Evolutionary conservation across 2,797 vertebrate species (phyloP).

Genomic region (Hoplostethus atlanticus): DNA sequence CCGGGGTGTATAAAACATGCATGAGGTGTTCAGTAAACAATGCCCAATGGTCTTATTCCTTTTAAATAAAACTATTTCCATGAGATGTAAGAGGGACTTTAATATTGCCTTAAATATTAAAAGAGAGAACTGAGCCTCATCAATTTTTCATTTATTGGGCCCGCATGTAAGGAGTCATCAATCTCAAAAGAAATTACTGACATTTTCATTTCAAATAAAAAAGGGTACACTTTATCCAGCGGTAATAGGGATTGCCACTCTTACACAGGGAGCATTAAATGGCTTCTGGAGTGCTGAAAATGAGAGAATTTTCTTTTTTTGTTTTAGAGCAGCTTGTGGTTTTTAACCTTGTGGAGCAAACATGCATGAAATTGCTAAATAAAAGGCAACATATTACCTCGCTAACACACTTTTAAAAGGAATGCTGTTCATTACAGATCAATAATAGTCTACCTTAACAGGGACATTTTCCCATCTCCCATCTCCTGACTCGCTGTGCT

Average conservation of each 20-base stretch:
- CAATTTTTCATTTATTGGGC: conserved; percentile 93
- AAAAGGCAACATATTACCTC: conserved; percentile 72
- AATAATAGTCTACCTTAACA: conserved; percentile 68
- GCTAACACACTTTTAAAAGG: conserved; percentile 57
- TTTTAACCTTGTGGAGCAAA: conserved; percentile 82
- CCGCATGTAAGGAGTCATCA: conserved; percentile 88
- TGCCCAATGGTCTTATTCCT: conserved; percentile 90
- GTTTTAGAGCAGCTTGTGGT: conserved; percentile 78
- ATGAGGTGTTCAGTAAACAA: conserved; percentile 91
- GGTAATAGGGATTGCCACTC: conserved; percentile 87
- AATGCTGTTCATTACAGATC: conserved; percentile 69
- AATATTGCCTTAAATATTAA: conserved; percentile 94
- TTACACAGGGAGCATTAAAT: conserved; percentile 82
- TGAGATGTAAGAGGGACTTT: conserved; percentile 88
- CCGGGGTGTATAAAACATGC: conserved; percentile 87
- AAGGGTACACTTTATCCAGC: conserved; percentile 91
- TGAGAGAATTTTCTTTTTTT: conserved; percentile 72
- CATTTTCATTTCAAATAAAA: conserved; percentile 93
- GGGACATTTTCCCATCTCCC: conserved; percentile 62
- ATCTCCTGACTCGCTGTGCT: conserved; percentile 31
- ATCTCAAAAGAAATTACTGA: conserved; percentile 91
- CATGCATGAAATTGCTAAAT: conserved; percentile 79
- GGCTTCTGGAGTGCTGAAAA: conserved; percentile 83
- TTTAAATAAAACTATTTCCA: conserved; percentile 91
- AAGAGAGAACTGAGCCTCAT: conserved; percentile 90